phyloP scores from a whole-genome alignment of 1,140 invertebrate genomes.

The Aethina tumida region DNA sequence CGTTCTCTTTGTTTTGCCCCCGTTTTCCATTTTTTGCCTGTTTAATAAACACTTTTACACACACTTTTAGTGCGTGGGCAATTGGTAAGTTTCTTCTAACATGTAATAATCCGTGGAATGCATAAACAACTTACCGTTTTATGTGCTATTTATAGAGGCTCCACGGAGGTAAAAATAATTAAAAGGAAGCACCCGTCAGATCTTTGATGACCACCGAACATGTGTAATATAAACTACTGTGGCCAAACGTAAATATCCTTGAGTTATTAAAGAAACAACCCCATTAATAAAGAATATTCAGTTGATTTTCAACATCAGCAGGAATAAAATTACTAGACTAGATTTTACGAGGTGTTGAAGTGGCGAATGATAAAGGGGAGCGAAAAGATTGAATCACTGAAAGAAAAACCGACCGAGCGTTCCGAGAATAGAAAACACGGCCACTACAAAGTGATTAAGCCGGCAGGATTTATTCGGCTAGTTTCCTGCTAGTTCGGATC shows the following conservation, averaged over 20 bases:
- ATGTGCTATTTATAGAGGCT: no score
- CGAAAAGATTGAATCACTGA: slow-evolving; percentile 3
- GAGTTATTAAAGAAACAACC: slow-evolving; percentile 2
- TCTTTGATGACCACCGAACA: no score
- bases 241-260: no score
- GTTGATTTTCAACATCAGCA: not conserved
- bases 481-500: not conserved
- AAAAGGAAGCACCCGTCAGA: no score
- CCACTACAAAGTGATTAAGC: slow-evolving; percentile 4
- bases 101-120: no score
- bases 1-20: not conserved
- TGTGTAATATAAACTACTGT: no score
- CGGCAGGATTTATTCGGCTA: not conserved
- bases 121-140: no score
- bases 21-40: no score
- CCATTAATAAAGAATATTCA: slow-evolving; percentile 3
- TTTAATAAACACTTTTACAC: not conserved
- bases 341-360: slow-evolving; percentile 2
- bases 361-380: slow-evolving; percentile 1
- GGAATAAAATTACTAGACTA: slow-evolving; percentile 3
- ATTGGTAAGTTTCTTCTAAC: no score
- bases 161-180: no score
- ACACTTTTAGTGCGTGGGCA: no score
- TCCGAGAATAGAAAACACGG: slow-evolving; percentile 3
- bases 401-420: not conserved